These are phyloP conservation scores for Hirtodrosophila trivittata DNA, from an alignment of 2,888 invertebrate species.

Conservation along the genomic window DNA sequence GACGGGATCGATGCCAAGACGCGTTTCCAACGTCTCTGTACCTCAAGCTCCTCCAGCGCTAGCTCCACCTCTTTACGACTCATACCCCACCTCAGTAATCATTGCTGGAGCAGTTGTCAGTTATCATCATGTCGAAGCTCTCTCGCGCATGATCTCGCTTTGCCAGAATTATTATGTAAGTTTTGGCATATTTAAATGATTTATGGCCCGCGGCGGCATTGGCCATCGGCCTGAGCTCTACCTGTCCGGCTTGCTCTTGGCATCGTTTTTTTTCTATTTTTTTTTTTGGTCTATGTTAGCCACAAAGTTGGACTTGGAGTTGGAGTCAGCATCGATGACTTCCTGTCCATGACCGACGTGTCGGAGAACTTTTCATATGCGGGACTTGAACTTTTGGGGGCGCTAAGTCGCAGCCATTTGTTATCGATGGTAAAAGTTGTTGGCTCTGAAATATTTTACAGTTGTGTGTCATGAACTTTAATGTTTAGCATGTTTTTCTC, in stretches of 20 bases:
- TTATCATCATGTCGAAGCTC: conserved; percentile 49
- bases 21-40: conserved; percentile 4
- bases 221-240: conserved; percentile 55
- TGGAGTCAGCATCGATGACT: conserved; percentile 42
- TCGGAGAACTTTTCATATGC: conserved; percentile 69
- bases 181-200: conserved; percentile 79
- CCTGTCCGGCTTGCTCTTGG: conserved; percentile 35
- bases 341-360: conserved; percentile 62
- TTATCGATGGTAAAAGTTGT: conserved; percentile 74
- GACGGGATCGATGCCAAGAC: conserved; percentile 41
- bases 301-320: conserved; percentile 11
- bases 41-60: too few relatives aligned
- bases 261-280: not conserved
- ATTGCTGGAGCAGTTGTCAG: conserved; percentile 48
- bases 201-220: conserved; percentile 75
- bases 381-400: conserved; percentile 74
- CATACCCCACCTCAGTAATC: conserved; percentile 5
- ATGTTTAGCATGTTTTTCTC: conserved; percentile 63
- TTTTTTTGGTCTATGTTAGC: conserved; percentile 49
- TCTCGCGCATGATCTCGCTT: conserved; percentile 45
- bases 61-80: not conserved
- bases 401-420: conserved; percentile 73
- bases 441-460: conserved; percentile 71
- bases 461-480: conserved; percentile 78
- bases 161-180: conserved; percentile 77